A percentile compares a stretch with the other conserved stretches of the same genome.
Evolutionary conservation across 2,113 vertebrate genomes (phyloP).

Genomic region (Canis aureus): DNA sequence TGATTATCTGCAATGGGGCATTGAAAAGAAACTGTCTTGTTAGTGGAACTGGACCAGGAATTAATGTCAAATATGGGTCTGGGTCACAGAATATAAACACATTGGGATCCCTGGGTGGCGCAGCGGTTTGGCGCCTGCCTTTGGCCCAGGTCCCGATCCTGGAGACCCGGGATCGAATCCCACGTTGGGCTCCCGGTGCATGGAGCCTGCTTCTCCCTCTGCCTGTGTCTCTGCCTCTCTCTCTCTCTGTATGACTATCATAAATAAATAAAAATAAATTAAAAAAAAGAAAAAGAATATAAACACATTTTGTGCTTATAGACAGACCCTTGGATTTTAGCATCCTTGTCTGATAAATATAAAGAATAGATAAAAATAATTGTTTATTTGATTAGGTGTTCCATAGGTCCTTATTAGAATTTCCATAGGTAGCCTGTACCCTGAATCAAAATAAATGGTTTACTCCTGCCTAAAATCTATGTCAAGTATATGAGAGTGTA

Average conservation of each 20-base stretch:
- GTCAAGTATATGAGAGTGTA: too few relatives aligned
- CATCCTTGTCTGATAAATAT: neutral
- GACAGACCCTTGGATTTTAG: neutral
- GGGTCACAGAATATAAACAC: neutral
- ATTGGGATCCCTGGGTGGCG: neutral
- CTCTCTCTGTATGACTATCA: too few relatives aligned
- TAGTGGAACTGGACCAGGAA: neutral
- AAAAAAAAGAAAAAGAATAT: neutral
- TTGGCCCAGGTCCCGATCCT: too few relatives aligned
- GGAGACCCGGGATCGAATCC: too few relatives aligned
- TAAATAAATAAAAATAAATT: too few relatives aligned
- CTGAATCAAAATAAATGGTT: neutral
- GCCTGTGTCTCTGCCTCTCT: too few relatives aligned
- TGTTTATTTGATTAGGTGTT: neutral
- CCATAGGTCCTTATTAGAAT: neutral
- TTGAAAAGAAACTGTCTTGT: neutral
- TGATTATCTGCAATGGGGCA: conserved; percentile 11
- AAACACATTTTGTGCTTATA: neutral
- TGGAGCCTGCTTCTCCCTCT: too few relatives aligned
- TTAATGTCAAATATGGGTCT: neutral
- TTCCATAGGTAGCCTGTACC: neutral
- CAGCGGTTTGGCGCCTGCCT: too few relatives aligned
- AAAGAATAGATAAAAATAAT: neutral
- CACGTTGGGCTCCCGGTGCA: too few relatives aligned
- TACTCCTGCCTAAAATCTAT: neutral